Conservation (phyloP, 2,797 vertebrate genomes). For the Lepilemur septentrionalis region DNA sequence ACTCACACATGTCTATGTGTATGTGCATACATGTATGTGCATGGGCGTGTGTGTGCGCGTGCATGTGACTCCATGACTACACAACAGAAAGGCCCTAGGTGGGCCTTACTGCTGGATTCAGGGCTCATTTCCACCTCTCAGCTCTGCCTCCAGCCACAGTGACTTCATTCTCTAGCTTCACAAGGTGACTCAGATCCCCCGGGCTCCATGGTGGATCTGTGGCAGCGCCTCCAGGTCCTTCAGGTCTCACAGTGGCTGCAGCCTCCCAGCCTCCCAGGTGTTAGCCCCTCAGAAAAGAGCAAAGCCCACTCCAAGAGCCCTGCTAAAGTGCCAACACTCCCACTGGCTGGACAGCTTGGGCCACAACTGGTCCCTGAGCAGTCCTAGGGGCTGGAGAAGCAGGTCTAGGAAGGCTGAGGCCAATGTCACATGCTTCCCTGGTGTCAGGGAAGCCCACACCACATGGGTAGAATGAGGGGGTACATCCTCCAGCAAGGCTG, state of each 20-base stretch:
- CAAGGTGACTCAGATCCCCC: not conserved
- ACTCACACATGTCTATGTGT: too few relatives aligned
- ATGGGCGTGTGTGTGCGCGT: fast-evolving
- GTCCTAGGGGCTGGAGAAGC: fast-evolving
- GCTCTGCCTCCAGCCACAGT: not conserved
- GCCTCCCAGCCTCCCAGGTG: not conserved
- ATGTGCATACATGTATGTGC: too few relatives aligned
- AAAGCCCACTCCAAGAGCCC: not conserved
- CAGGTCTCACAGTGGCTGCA: not conserved
- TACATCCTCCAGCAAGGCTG: not conserved
- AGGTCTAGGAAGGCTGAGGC: not conserved
- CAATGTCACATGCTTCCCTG: not conserved
- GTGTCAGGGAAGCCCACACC: too few relatives aligned
- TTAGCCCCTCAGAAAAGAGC: not conserved
- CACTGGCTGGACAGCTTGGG: not conserved
- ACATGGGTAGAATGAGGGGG: fast-evolving
- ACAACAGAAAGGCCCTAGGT: too few relatives aligned
- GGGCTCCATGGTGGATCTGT: fast-evolving
- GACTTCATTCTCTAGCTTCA: not conserved
- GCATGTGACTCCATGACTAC: not conserved
- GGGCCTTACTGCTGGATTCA: not conserved
- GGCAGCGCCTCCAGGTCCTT: not conserved
- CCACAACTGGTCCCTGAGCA: not conserved
- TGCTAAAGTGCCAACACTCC: too few relatives aligned
- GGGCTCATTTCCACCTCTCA: not conserved